Evolutionary conservation across 2,113 vertebrate species (phyloP).

Genomic region (Nerophis lumbriciformis): DNA sequence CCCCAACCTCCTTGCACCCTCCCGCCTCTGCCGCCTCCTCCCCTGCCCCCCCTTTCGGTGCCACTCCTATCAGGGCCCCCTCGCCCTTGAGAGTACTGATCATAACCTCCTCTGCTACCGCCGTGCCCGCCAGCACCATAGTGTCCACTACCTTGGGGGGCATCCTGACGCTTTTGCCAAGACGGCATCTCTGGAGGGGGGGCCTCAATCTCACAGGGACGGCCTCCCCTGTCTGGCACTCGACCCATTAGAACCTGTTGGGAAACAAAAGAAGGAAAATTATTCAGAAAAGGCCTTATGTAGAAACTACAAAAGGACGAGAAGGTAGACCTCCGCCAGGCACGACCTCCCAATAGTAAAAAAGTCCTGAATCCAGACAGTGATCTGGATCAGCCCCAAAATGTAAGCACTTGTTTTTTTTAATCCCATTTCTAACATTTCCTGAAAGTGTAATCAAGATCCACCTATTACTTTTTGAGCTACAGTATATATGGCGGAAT

Average conservation of each 20-base stretch:
- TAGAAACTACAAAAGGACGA: too few species aligned
- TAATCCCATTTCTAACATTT: too few species aligned
- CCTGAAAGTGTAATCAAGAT: too few species aligned
- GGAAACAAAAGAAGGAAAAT: background rate
- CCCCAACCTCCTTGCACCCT: conserved; percentile 77
- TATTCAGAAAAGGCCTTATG: too few species aligned
- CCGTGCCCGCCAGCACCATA: conserved; percentile 72
- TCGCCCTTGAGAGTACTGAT: conserved; percentile 77
- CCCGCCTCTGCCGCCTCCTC: conserved; percentile 65
- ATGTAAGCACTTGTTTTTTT: too few species aligned
- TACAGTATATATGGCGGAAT: too few species aligned
- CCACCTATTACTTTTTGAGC: too few species aligned
- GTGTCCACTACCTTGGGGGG: conserved; percentile 77
- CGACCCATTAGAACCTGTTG: conserved; percentile 91
- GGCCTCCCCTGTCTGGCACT: conserved; percentile 93
- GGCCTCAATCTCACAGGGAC: conserved; percentile 94
- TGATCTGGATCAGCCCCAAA: too few species aligned
- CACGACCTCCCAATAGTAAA: too few species aligned
- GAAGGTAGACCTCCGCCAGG: too few species aligned
- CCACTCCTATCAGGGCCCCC: conserved; percentile 79
- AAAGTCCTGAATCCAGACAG: too few species aligned
- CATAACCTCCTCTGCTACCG: conserved; percentile 74
- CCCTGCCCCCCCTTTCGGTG: conserved; percentile 77
- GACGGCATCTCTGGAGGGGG: conserved; percentile 98
- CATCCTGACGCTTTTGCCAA: conserved; percentile 95